Percentiles rank a stretch among this genome's conserved stretches.
These are phyloP conservation scores for Leptinotarsa haldemani DNA, from an alignment of 2,888 invertebrate species.

Conservation along the genomic window DNA sequence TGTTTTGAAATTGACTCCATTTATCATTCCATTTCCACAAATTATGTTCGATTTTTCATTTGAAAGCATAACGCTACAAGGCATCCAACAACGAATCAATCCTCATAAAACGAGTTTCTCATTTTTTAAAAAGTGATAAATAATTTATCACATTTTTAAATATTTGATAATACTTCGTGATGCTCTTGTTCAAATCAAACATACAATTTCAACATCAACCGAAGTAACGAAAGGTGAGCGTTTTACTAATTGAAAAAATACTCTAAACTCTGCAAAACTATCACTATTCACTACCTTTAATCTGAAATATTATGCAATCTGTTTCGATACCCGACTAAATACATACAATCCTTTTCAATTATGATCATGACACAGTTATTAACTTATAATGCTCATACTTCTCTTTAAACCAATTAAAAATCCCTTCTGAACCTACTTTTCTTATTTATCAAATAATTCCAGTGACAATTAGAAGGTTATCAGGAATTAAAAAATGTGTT, in stretches of 20 bases:
- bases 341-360: neutral
- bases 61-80: too few species aligned
- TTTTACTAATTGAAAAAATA: neutral
- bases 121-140: too few species aligned
- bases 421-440: neutral
- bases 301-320: neutral
- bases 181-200: too few species aligned
- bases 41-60: too few species aligned
- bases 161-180: too few species aligned
- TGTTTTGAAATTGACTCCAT: too few species aligned
- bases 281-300: neutral
- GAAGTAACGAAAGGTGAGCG: too few species aligned
- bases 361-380: conserved; percentile 9
- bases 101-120: too few species aligned
- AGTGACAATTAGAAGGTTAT: conserved; percentile 2
- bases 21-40: too few species aligned
- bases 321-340: neutral
- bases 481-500: neutral
- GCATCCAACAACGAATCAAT: too few species aligned
- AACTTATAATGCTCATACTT: neutral
- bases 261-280: neutral
- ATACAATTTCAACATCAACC: too few species aligned
- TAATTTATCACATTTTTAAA: too few species aligned
- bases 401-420: neutral
- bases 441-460: neutral